phyloP scores from a whole-genome alignment of 2,113 vertebrate genomes.

The Cepphus grylle region DNA sequence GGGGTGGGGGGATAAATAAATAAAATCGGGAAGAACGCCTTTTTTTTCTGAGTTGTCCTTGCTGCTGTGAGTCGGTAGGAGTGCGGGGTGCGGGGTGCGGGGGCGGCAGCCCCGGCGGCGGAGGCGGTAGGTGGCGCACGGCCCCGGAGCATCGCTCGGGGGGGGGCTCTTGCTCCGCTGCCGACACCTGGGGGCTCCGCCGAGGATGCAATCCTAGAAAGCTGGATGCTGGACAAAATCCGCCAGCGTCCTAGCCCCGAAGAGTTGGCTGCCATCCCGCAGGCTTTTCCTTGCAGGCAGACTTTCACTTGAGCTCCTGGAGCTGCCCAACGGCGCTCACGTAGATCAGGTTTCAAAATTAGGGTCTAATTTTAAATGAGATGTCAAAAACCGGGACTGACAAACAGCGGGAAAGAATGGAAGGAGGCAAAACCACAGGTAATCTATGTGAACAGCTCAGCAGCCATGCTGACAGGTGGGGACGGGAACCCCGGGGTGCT shows the following conservation, averaged over 20 bases:
- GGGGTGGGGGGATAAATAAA: accelerated
- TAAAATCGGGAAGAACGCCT: accelerated
- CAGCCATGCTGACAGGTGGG: constrained; percentile 2
- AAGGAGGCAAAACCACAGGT: background rate
- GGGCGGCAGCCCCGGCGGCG: too few relatives aligned
- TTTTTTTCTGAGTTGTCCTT: background rate
- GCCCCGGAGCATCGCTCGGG: background rate
- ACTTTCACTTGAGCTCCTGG: background rate
- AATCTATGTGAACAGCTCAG: background rate
- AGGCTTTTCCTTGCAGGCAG: background rate
- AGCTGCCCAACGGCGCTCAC: background rate
- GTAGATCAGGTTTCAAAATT: background rate
- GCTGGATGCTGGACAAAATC: background rate
- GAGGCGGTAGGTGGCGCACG: background rate
- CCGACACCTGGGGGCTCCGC: background rate
- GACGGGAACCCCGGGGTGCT: background rate
- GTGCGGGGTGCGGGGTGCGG: background rate
- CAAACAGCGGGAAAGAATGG: background rate
- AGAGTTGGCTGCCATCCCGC: background rate
- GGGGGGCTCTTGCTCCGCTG: background rate
- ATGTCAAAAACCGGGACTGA: background rate
- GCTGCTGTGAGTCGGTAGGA: too few relatives aligned
- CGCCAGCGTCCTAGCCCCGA: background rate
- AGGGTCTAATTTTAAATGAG: constrained; percentile 31
- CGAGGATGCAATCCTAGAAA: background rate